phyloP scores from a whole-genome alignment of 2,113 vertebrate species.

The Trichomycterus rosablanca region DNA sequence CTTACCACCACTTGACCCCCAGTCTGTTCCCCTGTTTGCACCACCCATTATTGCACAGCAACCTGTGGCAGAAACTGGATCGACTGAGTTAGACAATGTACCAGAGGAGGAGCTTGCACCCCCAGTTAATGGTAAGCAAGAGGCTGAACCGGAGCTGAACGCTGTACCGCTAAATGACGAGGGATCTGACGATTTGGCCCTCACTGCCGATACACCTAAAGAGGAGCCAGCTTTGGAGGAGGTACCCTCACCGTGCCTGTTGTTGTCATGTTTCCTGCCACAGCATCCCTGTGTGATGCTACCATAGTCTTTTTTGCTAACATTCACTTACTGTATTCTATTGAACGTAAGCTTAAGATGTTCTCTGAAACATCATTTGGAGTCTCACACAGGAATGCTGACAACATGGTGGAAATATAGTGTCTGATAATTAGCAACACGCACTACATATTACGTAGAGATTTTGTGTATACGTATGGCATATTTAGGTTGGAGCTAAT shows the following conservation, averaged over 20 bases:
- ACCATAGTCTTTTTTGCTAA: background rate
- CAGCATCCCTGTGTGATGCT: slow-evolving; percentile 32
- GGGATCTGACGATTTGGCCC: slow-evolving; percentile 37
- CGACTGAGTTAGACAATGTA: background rate
- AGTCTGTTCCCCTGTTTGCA: slow-evolving; percentile 2
- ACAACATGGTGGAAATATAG: background rate
- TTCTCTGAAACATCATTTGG: background rate
- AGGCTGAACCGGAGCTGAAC: slow-evolving; percentile 10
- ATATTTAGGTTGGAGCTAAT: too few relatives aligned
- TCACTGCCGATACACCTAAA: slow-evolving; percentile 52
- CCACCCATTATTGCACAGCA: slow-evolving; percentile 7
- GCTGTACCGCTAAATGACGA: slow-evolving; percentile 9
- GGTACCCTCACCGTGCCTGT: slow-evolving; percentile 61
- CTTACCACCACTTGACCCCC: slow-evolving; percentile 20
- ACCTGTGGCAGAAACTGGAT: slow-evolving; percentile 3
- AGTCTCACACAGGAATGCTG: slow-evolving; percentile 39
- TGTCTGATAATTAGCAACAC: background rate
- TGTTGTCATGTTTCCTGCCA: background rate
- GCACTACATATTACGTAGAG: too few relatives aligned
- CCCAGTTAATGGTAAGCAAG: slow-evolving; percentile 23
- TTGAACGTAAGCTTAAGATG: background rate
- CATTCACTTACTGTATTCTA: background rate
- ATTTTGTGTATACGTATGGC: too few relatives aligned
- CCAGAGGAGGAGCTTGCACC: background rate
- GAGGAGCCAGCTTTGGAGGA: slow-evolving; percentile 72